A percentile compares a stretch with the other conserved stretches of the same genome.
phyloP scores from a whole-genome alignment of 2,113 vertebrate genomes.

The Oceanites oceanicus region DNA sequence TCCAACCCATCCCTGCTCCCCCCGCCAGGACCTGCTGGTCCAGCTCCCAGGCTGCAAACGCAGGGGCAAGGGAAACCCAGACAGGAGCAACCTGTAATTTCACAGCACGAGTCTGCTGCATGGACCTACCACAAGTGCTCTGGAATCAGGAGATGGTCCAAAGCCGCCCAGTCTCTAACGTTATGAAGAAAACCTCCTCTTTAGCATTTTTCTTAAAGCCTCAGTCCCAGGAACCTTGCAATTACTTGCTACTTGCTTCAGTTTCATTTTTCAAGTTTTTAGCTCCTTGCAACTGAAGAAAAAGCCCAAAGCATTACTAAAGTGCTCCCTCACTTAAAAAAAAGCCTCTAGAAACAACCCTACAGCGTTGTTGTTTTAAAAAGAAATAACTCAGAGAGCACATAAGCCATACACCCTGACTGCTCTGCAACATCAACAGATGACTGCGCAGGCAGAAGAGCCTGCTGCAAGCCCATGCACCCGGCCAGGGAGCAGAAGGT shows the following conservation, averaged over 20 bases:
- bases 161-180: background rate
- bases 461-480: background rate
- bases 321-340: background rate
- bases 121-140: background rate
- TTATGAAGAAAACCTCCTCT: background rate
- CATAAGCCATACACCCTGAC: background rate
- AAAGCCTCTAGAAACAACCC: background rate
- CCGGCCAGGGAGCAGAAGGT: background rate
- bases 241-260: background rate
- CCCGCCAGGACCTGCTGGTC: background rate
- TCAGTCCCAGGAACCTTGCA: background rate
- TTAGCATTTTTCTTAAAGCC: background rate
- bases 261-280: background rate
- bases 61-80: background rate
- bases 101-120: rapidly evolving
- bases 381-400: background rate
- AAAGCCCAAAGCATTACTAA: background rate
- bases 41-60: background rate
- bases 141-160: background rate
- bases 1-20: background rate
- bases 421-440: background rate
- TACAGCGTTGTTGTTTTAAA: rapidly evolving
- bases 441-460: background rate
- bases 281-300: background rate
- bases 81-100: background rate